A percentile compares a stretch with the other conserved stretches of the same genome.
Conservation (phyloP, 2,888 invertebrate genomes). For the Heliconius erato region DNA sequence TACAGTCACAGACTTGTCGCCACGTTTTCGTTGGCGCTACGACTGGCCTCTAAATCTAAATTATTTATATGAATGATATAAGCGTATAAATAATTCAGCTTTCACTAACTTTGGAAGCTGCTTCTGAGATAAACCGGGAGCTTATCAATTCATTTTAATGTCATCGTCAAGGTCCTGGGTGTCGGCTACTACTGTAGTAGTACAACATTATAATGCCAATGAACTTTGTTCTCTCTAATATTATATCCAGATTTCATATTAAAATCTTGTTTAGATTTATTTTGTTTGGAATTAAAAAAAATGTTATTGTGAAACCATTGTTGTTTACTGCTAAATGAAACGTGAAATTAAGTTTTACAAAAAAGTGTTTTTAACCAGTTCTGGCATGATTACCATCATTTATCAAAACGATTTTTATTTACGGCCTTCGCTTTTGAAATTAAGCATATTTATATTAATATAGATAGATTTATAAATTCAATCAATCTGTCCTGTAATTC, state of each 20-base stretch:
- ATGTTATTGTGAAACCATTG: not conserved
- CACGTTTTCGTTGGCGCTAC: too few species aligned
- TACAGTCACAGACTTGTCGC: too few species aligned
- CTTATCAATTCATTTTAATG: constrained; percentile 26
- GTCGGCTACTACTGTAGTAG: not conserved
- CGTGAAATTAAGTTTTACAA: not conserved
- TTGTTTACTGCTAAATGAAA: not conserved
- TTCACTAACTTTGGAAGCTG: not conserved
- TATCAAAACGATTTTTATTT: too few species aligned
- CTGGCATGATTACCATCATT: too few species aligned
- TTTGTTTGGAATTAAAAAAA: too few species aligned
- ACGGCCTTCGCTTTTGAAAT: not conserved
- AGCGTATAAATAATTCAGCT: constrained; percentile 4
- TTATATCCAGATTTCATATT: not conserved
- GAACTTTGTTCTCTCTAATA: constrained; percentile 15
- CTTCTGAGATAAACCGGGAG: constrained; percentile 12
- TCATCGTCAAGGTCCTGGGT: constrained; percentile 16
- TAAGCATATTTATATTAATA: not conserved
- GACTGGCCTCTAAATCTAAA: not conserved
- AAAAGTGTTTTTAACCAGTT: not conserved
- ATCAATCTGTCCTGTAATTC: too few species aligned
- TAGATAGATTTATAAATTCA: not conserved
- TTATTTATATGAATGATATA: not conserved
- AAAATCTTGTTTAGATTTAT: too few species aligned
- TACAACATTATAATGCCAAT: constrained; percentile 4